Evolutionary conservation across 2,113 vertebrate species (phyloP).

Genomic region (Tragelaphus imberbis): DNA sequence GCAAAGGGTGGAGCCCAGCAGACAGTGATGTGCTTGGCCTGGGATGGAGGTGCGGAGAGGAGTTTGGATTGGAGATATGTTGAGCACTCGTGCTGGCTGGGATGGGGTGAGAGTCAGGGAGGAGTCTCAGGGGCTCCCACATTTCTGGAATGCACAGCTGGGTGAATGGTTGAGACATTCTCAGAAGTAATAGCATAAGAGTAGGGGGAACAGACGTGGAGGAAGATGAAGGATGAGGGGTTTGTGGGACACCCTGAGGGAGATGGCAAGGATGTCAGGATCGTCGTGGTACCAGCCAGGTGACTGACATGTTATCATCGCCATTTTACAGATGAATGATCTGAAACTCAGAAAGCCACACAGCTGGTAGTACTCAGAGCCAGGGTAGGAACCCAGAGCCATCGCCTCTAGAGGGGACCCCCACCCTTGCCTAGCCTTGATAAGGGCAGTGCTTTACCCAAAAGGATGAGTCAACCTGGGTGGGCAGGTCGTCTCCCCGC

Average conservation of each 20-base stretch:
- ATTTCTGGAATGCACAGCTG: background rate
- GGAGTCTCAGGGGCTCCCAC: background rate
- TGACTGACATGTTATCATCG: background rate
- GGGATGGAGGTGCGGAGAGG: background rate
- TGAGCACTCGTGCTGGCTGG: background rate
- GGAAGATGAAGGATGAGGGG: background rate
- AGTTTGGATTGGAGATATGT: background rate
- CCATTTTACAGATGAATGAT: background rate
- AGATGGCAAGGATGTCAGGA: background rate
- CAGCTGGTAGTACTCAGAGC: background rate
- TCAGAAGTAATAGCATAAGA: background rate
- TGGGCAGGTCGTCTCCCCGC: background rate
- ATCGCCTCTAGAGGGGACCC: background rate
- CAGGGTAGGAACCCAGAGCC: background rate
- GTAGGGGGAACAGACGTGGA: background rate
- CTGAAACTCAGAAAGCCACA: background rate
- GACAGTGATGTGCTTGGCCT: background rate
- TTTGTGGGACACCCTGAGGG: background rate
- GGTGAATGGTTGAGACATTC: background rate
- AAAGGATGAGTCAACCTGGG: background rate
- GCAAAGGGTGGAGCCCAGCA: background rate
- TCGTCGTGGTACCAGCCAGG: no score
- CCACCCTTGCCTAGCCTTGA: background rate
- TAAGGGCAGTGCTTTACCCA: background rate
- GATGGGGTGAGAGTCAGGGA: background rate